Conservation (phyloP, 2,113 vertebrate species). For the Elaphurus davidianus region DNA sequence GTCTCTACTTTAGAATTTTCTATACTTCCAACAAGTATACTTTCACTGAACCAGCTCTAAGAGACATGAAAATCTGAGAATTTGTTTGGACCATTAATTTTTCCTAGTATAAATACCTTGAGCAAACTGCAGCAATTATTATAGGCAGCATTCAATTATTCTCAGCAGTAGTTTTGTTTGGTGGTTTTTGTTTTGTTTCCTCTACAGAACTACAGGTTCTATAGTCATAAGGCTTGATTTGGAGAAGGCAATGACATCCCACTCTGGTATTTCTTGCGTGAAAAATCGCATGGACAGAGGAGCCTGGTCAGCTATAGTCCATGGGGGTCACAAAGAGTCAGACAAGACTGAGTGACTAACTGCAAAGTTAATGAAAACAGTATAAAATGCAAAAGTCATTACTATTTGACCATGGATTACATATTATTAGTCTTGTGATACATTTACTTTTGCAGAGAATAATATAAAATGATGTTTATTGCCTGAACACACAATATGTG, state of each 20-base stretch:
- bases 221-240: not conserved
- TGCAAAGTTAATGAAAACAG: not conserved
- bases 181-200: no score
- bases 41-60: not conserved
- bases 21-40: not conserved
- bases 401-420: not conserved
- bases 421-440: not conserved
- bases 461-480: slow-evolving; percentile 16
- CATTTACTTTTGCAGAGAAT: not conserved
- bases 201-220: no score
- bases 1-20: not conserved
- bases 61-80: not conserved
- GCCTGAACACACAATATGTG: not conserved
- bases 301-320: not conserved
- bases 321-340: not conserved
- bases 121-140: not conserved
- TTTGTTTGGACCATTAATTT: not conserved
- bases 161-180: not conserved
- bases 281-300: not conserved
- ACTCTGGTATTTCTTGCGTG: not conserved
- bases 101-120: not conserved
- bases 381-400: slow-evolving; percentile 8
- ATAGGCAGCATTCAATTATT: not conserved
- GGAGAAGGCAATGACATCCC: not conserved
- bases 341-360: not conserved